Base-by-base conservation (phyloP, 2,797 vertebrate genomes). In the Valencia hispanica region DNA sequence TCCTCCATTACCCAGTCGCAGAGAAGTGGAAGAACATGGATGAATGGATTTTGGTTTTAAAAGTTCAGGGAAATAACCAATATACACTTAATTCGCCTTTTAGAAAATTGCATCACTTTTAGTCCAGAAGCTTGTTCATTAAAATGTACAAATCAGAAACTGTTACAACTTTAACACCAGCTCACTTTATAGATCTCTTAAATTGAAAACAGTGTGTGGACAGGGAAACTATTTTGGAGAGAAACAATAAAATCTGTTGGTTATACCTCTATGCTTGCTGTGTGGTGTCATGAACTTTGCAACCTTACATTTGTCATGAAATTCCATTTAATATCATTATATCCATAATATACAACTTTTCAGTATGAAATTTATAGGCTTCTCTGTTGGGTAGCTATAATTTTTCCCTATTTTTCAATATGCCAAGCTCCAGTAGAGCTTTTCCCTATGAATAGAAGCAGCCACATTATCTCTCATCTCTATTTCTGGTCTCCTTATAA, bases 401-500 rank as follows among this genome's bases (percentile, higher is more conserved):
- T 61, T 75, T n/a, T 84, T 84, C 80, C 82, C 80, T 80, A 90
- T 91, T 86, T 82, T 71, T 87, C 85, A 90, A 81, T 47, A 80
- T 89, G 88, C 88, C 87, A 86, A 77, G 75, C 81, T 74, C 47
- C 77, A 75, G 68, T 50, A 55, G 83, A 84, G 79, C 73, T 48
- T 39, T 74, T 68, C 76, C 84, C 91, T 84, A 86, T 78, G 82
- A 93, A 93, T 91, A 92, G 91, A 87, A 91, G 91, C 81, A 79
- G 51, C 68, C 74, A 55, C 74, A 90, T 91, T 86, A 85, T 92
- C 79, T 84, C 84, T 92, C 89, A 81, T 87, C 79, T 89, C 81
- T 91, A 92, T 92, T 93, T 91, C 84, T 83, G 89, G 79, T 86
- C 85, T 68, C 75, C 53, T 81, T 83, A 89, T 91, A 84, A 88